Base-by-base conservation (phyloP, 2,797 vertebrate species). In the Rhinophrynus dorsalis region DNA sequence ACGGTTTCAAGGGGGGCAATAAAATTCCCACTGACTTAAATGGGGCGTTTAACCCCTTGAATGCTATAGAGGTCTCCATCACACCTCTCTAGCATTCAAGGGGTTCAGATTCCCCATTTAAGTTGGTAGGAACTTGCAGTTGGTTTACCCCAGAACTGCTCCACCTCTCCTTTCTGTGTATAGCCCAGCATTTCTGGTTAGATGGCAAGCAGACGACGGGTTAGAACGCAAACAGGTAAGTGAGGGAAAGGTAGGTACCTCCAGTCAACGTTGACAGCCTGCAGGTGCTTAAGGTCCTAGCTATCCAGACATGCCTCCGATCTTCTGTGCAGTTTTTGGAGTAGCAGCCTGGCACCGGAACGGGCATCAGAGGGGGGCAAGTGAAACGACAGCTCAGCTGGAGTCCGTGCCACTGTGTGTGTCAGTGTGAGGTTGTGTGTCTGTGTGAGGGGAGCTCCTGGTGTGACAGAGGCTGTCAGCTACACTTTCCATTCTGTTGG, bases 401-500 rank as follows among this genome's bases (percentile, higher is more conserved):
- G 27, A 29, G 20, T 37, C 38, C 44, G 37, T 54, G 67, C 48
- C 48, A 13, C 47, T n/a, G 48, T 42, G 33, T 8, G 35, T 18
- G n/a, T 29, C 40, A 17, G 6, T 17, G 5, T 17, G 52, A 11
- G 27, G 3, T 20, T 27, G 55, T 51, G 65, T 50, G 57, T 47
- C 37, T 50, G 48, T 55, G 18, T 18, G 20, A 48, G 32, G 72
- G 18, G 48, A 50, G 29, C 26, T 55, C 50, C 45, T 44, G 10
- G 52, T 26, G 26, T 65, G 69, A 56, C 54, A 65, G 42, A 65
- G 51, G 52, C 69, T 65, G 69, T 59, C 61, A 72, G 69, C 45
- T 72, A 56, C 9, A 72, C 69, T 72, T 65, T 65, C 69, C 61
- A 72, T 72, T 72, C 69, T 72, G 69, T 47, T 72, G 44, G 20